Evolutionary conservation across 2,797 vertebrate species (phyloP), one percentile per base, ranked within the genome.

Genomic region (Meda fulgida): DNA sequence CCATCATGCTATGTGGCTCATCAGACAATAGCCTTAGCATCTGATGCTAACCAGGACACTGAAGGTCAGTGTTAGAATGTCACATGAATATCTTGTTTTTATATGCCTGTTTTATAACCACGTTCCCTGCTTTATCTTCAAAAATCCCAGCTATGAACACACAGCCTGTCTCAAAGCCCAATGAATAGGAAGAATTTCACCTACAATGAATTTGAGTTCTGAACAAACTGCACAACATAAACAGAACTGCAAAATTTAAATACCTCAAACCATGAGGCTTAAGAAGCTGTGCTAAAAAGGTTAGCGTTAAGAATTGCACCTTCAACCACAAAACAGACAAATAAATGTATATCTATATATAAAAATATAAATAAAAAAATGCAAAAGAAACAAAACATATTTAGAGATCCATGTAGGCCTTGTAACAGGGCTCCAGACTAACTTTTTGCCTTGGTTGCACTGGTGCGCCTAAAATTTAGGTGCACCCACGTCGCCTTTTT

Each of bases 261-360:
- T n/a, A 55, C 21, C 21, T 55, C 7, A 55, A 70, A 40, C 3
- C 21, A 14, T 14, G 21, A 13, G 19, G 10, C 4, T 69, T 38
- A 23, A 21, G 9, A 5, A 58, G 69, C 2, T 46, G 85, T 51
- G 87, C 55, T 69, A 79, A 2, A 81, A 83, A 46, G 4, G 13
- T 46, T 46, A 46, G 43, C 43, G 4, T 46, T 14, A 4, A 13
- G 13, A 46, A 4, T 14, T 46, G 43, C 3, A 46, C 13, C 43
- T 14, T 46, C 4, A 14, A 1, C 43, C 43, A 0, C 43, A 14
- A 13, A 43, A 40, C 38, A 14, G 43, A 46, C 13, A 4, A 13
- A 46, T 14, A 46, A 31, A 31, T 31, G 31, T 38, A 38, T 38
- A 38, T 43, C 40, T 14, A 14, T 6, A 5, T 48, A 16, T 81